phyloP scores from a whole-genome alignment of 2,113 vertebrate species.

The Myodes glareolus region DNA sequence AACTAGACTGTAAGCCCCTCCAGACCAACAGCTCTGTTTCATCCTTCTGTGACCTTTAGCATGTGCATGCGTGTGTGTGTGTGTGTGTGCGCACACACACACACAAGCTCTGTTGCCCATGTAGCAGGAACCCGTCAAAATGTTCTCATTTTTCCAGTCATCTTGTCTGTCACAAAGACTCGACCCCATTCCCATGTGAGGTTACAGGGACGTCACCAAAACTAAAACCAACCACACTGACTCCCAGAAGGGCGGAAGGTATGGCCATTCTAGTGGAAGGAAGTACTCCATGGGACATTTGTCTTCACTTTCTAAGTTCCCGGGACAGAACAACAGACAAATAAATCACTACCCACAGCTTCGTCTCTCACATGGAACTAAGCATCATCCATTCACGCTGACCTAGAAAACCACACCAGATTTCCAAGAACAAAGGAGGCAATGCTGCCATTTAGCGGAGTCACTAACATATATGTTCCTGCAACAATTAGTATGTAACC shows the following conservation, averaged over 20 bases:
- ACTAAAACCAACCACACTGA: too few species aligned
- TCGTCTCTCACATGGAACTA: background rate
- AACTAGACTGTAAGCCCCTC: background rate
- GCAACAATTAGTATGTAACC: constrained; percentile 48
- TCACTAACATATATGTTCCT: constrained; percentile 11
- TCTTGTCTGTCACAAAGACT: background rate
- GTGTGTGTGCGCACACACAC: too few species aligned
- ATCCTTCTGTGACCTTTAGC: background rate
- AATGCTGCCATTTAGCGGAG: background rate
- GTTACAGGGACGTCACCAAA: background rate
- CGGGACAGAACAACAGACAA: background rate
- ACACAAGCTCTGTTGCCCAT: rapidly evolving
- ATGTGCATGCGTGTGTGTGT: too few species aligned
- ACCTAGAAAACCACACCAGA: constrained; percentile 28
- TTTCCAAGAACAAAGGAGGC: background rate
- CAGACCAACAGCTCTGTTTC: background rate
- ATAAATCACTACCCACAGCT: background rate
- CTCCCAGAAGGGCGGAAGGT: background rate
- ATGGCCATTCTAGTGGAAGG: background rate
- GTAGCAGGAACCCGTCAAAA: background rate
- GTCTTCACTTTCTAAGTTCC: background rate
- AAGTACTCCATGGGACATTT: background rate
- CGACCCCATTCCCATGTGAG: background rate
- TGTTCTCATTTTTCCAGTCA: background rate
- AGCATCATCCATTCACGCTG: background rate